Base-by-base conservation (phyloP, 2,797 vertebrate genomes). In the Pristis pectinata region DNA sequence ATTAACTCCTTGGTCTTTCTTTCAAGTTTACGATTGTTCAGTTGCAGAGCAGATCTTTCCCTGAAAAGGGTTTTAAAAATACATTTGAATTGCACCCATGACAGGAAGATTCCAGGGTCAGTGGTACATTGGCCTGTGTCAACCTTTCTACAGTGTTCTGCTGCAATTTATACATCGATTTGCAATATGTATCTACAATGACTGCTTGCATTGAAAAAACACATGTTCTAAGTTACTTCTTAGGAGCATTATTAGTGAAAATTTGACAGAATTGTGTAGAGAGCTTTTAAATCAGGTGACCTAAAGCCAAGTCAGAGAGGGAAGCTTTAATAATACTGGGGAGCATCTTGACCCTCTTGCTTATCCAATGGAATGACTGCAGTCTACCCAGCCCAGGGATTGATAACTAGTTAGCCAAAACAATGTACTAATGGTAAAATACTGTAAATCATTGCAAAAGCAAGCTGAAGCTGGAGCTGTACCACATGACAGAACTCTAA, bases 1-100 rank as follows among this genome's bases (percentile, higher is more conserved):
- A 99, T 96, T 97, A 98, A 97, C 96, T 99, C 99, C 96, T 99
- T 99, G 67, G 99, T 98, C 96, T 98, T 99, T 96, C 99, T 98
- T 95, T 99, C 99, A 95, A 99, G 97, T 95, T 98, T 97, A 83
- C 99, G 98, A 96, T 99, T 99, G 95, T 95, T 98, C 95, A 98
- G 96, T 95, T 99, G 99, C 93, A 99, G 97, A 96, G 97, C 98
- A 82, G 98, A 97, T 72, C 98, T 98, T 67, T 99, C 99, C 96
- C 99, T 99, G 95, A 94, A 91, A 67, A 41, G 2, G 8, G 67
- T 24, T 6, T 91, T 64, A 22, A 41, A 91, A 67, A 91, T 17
- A 67, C 64, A 91, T 67, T 91, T 22, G 1, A 91, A 91, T 59
- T 87, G n/a, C 41, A 4, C n/a, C 2, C 19, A 91, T 41, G 17